Evolutionary conservation across 2,888 invertebrate species (phyloP), one percentile per base, ranked within the genome.

Genomic region (Apodemia zela): DNA sequence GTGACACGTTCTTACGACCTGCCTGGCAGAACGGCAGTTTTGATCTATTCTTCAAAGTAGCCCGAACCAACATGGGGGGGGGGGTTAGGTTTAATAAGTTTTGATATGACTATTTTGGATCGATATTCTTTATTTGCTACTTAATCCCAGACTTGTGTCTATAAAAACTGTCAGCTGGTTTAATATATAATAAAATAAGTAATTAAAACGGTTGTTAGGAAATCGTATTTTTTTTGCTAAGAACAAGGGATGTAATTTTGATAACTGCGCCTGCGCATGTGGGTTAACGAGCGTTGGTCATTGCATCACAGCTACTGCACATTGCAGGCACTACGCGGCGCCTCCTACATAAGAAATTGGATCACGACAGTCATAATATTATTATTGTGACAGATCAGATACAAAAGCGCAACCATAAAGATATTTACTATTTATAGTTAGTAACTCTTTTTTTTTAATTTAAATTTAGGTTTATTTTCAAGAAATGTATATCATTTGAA

Each of bases 201-300:
- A n/a, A n/a, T n/a, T n/a, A n/a, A n/a, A n/a, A 63, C 60, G 54
- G 42, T 42, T 49, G 54, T 62, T 45, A 42, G 17, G 51, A 57
- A 42, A 45, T 35, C n/a, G 33, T 66, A 61, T 59, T 54, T 60
- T 63, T 63, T 59, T 67, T 63, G 61, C 60, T 63, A 66, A 51
- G 61, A 60, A 42, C 62, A 67, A 65, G 74, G 75, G 77, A 78
- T 77, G 72, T 73, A 72, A 78, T 67, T 78, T 75, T 78, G 62
- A 62, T 59, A 76, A 67, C 65, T 65, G 71, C 66, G 65, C 58
- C 66, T 66, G 73, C 74, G 80, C 81, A 86, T 87, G 86, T 87
- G 85, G 87, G 87, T 87, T 87, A 87, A 87, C 88, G 88, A 88
- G 83, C 76, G 76, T 85, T 42, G 42, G 42, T 15, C 42, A 5